Evolutionary conservation across 53 echinoderm and acorn worm genomes (phyloP).

Genomic region (Echinometra lucunter): DNA sequence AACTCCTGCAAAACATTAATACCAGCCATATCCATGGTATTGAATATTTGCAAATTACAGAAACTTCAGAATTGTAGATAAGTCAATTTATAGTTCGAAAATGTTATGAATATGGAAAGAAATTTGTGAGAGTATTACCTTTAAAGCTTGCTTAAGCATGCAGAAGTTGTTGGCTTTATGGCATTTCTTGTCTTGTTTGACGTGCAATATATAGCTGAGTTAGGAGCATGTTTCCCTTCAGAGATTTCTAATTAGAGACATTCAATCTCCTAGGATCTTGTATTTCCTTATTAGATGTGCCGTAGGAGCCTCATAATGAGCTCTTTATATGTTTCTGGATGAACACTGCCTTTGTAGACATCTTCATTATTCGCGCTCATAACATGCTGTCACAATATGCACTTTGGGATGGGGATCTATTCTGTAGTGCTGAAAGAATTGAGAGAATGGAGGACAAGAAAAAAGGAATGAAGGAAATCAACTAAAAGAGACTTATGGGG

Average conservation of each 20-base stretch:
- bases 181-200: not conserved
- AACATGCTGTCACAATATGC: not conserved
- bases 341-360: not conserved
- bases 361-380: not conserved
- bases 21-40: too few species aligned
- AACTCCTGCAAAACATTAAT: too few species aligned
- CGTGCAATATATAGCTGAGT: not conserved
- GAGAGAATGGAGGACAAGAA: too few species aligned
- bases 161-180: not conserved
- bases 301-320: conserved; percentile 22
- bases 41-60: too few species aligned
- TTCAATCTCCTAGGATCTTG: not conserved
- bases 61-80: too few species aligned
- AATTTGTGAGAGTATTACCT: too few species aligned
- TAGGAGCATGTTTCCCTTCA: not conserved
- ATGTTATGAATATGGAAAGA: too few species aligned
- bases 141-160: too few species aligned
- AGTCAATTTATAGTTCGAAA: too few species aligned
- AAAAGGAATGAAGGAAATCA: not conserved
- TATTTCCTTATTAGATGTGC: conserved; percentile 41
- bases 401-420: not conserved
- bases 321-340: not conserved
- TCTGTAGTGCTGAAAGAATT: not conserved
- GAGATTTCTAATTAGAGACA: not conserved
- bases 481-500: not conserved